phyloP scores from a whole-genome alignment of 2,113 vertebrate genomes.

The Tyrannus savana region DNA sequence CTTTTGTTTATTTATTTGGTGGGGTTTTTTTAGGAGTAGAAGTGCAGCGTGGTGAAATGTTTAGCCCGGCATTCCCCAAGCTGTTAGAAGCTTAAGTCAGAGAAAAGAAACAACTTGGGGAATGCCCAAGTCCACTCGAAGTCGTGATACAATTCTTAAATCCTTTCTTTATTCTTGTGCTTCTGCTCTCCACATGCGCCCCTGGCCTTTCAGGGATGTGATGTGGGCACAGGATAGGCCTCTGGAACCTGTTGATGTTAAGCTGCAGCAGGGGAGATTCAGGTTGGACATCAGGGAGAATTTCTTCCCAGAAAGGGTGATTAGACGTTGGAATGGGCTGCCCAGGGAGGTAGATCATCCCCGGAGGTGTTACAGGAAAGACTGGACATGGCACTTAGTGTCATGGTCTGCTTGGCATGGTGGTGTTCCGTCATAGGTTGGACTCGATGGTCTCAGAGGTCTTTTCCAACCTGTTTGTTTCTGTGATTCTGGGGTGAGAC shows the following conservation, averaged over 20 bases:
- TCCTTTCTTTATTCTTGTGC: background rate
- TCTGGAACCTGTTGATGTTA: fast-evolving
- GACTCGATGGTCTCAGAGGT: background rate
- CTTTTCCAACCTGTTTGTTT: background rate
- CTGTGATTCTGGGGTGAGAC: background rate
- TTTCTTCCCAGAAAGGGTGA: background rate
- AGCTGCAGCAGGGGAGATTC: background rate
- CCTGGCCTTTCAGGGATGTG: background rate
- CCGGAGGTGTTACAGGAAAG: background rate
- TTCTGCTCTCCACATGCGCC: fast-evolving
- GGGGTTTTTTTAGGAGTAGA: background rate
- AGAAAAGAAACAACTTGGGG: background rate
- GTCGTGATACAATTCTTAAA: background rate
- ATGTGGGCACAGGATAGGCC: background rate
- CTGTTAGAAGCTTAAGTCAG: background rate
- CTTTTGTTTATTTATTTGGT: background rate
- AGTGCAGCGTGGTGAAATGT: background rate
- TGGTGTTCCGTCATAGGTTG: background rate
- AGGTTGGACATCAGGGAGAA: background rate
- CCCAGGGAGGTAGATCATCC: too few species aligned
- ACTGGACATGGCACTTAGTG: background rate
- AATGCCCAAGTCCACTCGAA: background rate
- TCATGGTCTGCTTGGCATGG: background rate
- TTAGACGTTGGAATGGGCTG: background rate
- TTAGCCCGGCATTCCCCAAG: background rate